A percentile compares a stretch with the other conserved stretches of the same genome.
Conservation (phyloP, 2,113 vertebrate genomes). For the Corythoichthys intestinalis region DNA sequence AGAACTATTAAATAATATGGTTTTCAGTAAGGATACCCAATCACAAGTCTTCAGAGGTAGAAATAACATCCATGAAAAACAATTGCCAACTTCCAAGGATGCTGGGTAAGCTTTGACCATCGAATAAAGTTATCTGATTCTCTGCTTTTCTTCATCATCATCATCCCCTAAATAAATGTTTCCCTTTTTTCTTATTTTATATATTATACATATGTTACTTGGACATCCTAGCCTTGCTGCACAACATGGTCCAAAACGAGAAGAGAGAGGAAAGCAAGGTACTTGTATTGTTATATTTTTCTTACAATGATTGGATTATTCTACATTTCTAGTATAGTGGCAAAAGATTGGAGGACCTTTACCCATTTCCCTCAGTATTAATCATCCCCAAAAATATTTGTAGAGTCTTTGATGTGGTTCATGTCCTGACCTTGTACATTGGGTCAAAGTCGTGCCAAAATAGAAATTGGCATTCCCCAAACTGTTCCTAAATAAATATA, state of each 20-base stretch:
- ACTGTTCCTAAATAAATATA: not conserved
- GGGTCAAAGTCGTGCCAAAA: not conserved
- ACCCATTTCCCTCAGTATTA: not conserved
- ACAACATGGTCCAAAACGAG: constrained; percentile 39
- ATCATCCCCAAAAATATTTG: not conserved
- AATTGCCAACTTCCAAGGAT: constrained; percentile 26
- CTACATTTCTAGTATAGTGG: not conserved
- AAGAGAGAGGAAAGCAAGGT: constrained; percentile 49
- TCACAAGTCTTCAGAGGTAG: constrained; percentile 26
- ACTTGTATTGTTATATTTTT: constrained; percentile 2
- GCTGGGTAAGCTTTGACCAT: constrained; percentile 24
- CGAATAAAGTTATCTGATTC: not conserved
- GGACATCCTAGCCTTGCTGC: constrained; percentile 23
- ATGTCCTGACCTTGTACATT: not conserved
- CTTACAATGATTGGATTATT: not conserved
- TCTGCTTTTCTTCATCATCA: not conserved
- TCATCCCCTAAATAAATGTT: not conserved
- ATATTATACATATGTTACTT: not conserved
- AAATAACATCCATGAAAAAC: constrained; percentile 26
- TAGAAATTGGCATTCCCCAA: not conserved
- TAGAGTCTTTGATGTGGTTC: not conserved
- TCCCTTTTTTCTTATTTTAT: not conserved
- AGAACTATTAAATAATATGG: constrained; percentile 7
- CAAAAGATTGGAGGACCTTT: not conserved
- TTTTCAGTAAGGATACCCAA: constrained; percentile 50